Percentiles rank a stretch among this genome's conserved stretches.
phyloP scores from a whole-genome alignment of 2,888 invertebrate species.

The Amaurobius ferox region DNA sequence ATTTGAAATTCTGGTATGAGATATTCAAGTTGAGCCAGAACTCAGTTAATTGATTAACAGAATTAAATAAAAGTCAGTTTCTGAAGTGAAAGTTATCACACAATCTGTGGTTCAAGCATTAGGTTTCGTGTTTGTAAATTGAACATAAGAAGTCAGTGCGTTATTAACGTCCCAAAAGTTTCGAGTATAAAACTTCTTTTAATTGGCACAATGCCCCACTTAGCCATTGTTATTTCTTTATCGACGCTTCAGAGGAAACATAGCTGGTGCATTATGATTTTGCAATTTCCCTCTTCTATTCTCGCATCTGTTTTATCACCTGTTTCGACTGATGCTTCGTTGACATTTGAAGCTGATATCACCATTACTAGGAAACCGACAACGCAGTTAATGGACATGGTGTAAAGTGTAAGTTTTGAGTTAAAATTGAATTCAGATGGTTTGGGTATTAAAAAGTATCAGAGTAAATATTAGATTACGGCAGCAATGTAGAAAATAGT shows the following conservation, averaged over 20 bases:
- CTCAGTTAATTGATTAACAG: no score
- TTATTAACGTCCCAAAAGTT: conserved; percentile 4
- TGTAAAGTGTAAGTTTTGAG: background rate
- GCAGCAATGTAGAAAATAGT: background rate
- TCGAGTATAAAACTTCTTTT: conserved; percentile 8
- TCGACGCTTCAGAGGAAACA: background rate
- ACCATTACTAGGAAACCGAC: background rate
- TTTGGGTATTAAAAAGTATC: background rate
- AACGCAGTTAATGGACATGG: background rate
- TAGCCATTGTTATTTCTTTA: background rate
- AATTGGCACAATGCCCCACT: conserved; percentile 12
- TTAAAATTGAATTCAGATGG: no score
- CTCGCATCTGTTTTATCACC: background rate
- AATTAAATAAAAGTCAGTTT: no score
- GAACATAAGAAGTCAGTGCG: background rate
- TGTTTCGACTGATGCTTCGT: background rate
- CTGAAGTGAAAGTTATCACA: no score
- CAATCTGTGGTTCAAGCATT: no score
- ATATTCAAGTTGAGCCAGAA: no score
- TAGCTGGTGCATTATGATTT: background rate
- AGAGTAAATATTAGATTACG: background rate
- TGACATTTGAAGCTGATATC: background rate
- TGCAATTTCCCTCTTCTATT: background rate
- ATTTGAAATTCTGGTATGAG: no score
- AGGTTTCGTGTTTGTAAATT: no score